Base-by-base conservation (phyloP, 2,888 invertebrate species). In the Torymus texanus region DNA sequence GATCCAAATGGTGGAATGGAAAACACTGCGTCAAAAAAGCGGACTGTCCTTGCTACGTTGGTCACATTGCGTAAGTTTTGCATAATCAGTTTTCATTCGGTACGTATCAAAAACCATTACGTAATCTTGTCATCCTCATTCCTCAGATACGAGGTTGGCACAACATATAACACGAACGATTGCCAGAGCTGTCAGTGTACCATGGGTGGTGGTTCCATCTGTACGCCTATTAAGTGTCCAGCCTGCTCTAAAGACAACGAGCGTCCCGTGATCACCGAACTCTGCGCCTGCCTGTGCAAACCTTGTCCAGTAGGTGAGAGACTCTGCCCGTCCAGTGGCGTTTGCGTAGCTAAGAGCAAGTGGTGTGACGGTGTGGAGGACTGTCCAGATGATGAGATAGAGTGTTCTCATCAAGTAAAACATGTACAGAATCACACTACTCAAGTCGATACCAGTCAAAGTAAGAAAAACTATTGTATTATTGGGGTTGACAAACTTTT, bases 361-460 rank as follows among this genome's bases (percentile, higher is more conserved):
- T 97, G 97, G 96, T 97, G 97, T 87, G 94, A 97, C 87, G 96
- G 96, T 0, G 91, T 95, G 0, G 92, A 93, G 82, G 95, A 97
- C 89, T 97, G 97, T 85, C 94, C 95, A 0, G 96, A 97, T 86
- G 97, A 97, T 88, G 97, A 97, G 90, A 89, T 90, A 2, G 91
- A 93, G 78, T 97, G 97, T 85, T 41, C 21, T 5, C 2, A 2
- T 5, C 2, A 29, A 29, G 41, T 8, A 8, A 41, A 0, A 2
- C 3, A 8, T 3, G 29, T 41, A 5, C 1, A 41, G 0, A 41
- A 41, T 8, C 8, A 5, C 8, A 41, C 41, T 41, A 41, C 41
- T 41, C 5, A 5, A 8, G 8, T 41, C 41, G 10, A 4, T 41
- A 8, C 8, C 41, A 1, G 0, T 8, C 4, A 29, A 41, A 41